Evolutionary conservation across 1,140 invertebrate genomes (phyloP).

Genomic region (Pseudomyrmex sp.): DNA sequence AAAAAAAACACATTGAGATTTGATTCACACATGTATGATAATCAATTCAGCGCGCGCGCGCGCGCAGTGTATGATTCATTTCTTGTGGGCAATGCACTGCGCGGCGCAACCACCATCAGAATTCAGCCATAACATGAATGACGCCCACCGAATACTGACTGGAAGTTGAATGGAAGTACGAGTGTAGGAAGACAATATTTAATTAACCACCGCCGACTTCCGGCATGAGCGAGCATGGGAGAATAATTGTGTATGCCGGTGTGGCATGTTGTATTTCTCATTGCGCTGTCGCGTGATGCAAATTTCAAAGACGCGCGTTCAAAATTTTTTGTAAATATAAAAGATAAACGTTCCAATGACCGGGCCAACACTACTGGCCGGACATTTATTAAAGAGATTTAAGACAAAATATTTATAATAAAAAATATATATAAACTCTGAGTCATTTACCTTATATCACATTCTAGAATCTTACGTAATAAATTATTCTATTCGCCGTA

Average conservation of each 20-base stretch:
- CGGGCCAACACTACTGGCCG: too few relatives aligned
- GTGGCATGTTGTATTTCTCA: not conserved
- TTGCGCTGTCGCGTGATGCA: not conserved
- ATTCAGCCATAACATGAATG: constrained; percentile 60
- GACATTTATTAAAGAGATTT: too few relatives aligned
- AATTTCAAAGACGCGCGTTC: not conserved
- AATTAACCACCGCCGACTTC: constrained; percentile 60
- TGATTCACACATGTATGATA: not conserved
- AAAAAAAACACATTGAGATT: constrained; percentile 2
- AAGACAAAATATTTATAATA: too few relatives aligned
- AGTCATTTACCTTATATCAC: too few relatives aligned
- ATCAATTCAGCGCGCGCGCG: constrained; percentile 29
- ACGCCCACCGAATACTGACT: constrained; percentile 61
- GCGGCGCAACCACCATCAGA: constrained; percentile 18
- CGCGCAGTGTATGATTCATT: constrained; percentile 59
- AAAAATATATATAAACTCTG: too few relatives aligned
- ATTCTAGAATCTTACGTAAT: too few relatives aligned
- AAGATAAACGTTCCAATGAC: too few relatives aligned
- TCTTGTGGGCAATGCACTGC: constrained; percentile 55
- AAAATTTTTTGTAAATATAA: too few relatives aligned
- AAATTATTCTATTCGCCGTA: too few relatives aligned
- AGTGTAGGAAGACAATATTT: constrained; percentile 63
- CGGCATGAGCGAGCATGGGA: constrained; percentile 55
- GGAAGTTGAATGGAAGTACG: constrained; percentile 37
- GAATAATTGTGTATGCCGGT: not conserved